A percentile compares a stretch with the other conserved stretches of the same genome.
These are phyloP conservation scores for pig (Sus scrofa) DNA, from an alignment of 2,113 vertebrate genomes.

Conservation along the genomic window DNA sequence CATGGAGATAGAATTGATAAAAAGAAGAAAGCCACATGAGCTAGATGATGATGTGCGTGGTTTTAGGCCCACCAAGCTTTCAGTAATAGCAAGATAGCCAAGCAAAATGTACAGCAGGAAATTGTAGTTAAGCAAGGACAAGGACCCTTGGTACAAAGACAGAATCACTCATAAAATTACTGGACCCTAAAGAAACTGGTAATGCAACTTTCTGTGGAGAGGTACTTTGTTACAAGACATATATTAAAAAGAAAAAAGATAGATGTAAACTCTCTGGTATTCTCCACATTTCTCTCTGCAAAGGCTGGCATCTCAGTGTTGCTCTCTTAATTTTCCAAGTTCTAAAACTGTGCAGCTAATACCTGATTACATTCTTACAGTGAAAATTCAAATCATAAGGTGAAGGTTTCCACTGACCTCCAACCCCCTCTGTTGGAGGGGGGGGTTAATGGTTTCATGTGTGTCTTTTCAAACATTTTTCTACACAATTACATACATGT, in stretches of 20 bases:
- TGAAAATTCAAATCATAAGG: neutral
- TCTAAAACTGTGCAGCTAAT: neutral
- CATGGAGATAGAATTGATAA: neutral
- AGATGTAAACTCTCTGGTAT: neutral
- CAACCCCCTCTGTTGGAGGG: neutral
- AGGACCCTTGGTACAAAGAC: neutral
- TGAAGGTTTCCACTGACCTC: neutral
- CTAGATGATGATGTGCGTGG: neutral
- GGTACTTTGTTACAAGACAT: neutral
- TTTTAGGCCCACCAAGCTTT: neutral
- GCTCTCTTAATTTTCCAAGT: conserved; percentile 8
- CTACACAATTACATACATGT: neutral
- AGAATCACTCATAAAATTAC: neutral
- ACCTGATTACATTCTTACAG: neutral
- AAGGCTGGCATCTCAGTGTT: neutral
- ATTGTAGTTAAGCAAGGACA: neutral
- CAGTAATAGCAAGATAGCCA: neutral
- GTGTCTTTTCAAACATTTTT: neutral
- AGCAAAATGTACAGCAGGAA: conserved; percentile 26
- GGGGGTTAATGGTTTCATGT: neutral
- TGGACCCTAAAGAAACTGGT: conserved; percentile 10
- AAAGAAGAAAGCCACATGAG: neutral
- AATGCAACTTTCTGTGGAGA: neutral
- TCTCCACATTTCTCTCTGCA: neutral
- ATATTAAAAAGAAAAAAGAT: neutral